A percentile compares a stretch with the other conserved stretches of the same genome.
Evolutionary conservation across 30 jellyfish, hydroid and myxozoan species (phyloP).

Genomic region (Pseudorhiza aurosa): DNA sequence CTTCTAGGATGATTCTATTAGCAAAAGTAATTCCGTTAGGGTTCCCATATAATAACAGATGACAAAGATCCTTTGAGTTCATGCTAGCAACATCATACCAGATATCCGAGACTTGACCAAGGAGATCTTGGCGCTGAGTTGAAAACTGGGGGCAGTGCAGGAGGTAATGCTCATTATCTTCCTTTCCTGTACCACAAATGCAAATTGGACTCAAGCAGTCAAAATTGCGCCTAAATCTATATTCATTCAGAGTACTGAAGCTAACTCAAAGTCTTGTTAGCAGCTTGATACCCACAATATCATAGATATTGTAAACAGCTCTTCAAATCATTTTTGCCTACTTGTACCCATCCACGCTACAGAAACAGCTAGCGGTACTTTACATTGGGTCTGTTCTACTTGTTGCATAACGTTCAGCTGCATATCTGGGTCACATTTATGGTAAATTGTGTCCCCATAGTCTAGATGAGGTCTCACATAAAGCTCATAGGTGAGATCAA

Average conservation of each 20-base stretch:
- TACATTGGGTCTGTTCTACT: slow-evolving; percentile 26
- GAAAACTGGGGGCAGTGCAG: slow-evolving; percentile 33
- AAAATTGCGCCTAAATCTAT: not conserved
- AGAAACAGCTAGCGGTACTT: slow-evolving; percentile 11
- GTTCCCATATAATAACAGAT: slow-evolving; percentile 12
- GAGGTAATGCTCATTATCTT: slow-evolving; percentile 34
- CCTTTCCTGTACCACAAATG: slow-evolving; percentile 20
- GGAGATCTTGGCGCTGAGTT: not conserved
- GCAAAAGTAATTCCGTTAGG: slow-evolving; percentile 5
- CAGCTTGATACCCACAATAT: slow-evolving; percentile 9
- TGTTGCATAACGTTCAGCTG: slow-evolving; percentile 1
- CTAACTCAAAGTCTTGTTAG: slow-evolving; percentile 30
- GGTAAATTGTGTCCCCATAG: slow-evolving; percentile 23
- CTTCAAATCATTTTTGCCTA: slow-evolving; percentile 14
- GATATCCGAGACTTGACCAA: slow-evolving; percentile 16
- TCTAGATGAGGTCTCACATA: too few relatives aligned
- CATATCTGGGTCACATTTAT: slow-evolving; percentile 28
- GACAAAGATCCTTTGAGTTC: slow-evolving; percentile 7
- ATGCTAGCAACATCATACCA: too few relatives aligned
- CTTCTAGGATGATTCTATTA: not conserved
- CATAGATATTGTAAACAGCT: slow-evolving; percentile 26
- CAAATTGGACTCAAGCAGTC: slow-evolving; percentile 32
- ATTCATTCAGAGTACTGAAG: slow-evolving; percentile 20
- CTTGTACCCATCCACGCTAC: not conserved
- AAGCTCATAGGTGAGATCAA: slow-evolving; percentile 11